Percentiles rank a stretch among this genome's conserved stretches.
phyloP scores from a whole-genome alignment of 2,113 vertebrate genomes.

The Isichthys henryi region DNA sequence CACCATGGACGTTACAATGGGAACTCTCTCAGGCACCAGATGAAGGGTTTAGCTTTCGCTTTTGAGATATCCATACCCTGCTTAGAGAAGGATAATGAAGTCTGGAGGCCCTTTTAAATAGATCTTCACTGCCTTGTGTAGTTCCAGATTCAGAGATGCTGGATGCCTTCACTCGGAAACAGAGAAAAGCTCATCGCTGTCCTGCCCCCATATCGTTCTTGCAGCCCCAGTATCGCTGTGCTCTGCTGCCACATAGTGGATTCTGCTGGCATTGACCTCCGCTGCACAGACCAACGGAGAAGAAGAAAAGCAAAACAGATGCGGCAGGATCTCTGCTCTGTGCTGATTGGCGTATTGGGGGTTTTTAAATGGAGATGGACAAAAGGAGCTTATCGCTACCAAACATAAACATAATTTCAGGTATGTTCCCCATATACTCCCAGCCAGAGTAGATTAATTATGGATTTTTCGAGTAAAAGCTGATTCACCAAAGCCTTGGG shows the following conservation, averaged over 20 bases:
- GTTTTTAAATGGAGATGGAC: background rate
- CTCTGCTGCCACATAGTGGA: background rate
- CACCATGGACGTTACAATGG: background rate
- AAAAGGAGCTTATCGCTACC: background rate
- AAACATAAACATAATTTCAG: background rate
- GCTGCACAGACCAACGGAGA: background rate
- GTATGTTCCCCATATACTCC: background rate
- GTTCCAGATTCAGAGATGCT: background rate
- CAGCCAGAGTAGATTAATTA: background rate
- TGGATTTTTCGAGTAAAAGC: background rate
- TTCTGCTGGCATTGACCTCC: background rate
- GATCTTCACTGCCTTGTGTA: background rate
- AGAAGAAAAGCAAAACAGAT: background rate
- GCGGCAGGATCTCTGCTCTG: background rate
- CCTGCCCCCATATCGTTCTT: background rate
- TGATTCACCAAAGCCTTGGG: background rate
- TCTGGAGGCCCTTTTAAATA: background rate
- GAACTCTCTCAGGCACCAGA: background rate
- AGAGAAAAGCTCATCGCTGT: background rate
- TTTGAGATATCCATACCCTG: background rate
- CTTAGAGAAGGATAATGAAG: background rate
- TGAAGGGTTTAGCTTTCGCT: background rate
- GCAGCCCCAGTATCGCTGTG: background rate
- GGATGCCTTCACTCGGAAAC: background rate
- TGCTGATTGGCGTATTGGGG: background rate